Conservation (phyloP, 2,113 vertebrate genomes). For the Ceyx margarethae region DNA sequence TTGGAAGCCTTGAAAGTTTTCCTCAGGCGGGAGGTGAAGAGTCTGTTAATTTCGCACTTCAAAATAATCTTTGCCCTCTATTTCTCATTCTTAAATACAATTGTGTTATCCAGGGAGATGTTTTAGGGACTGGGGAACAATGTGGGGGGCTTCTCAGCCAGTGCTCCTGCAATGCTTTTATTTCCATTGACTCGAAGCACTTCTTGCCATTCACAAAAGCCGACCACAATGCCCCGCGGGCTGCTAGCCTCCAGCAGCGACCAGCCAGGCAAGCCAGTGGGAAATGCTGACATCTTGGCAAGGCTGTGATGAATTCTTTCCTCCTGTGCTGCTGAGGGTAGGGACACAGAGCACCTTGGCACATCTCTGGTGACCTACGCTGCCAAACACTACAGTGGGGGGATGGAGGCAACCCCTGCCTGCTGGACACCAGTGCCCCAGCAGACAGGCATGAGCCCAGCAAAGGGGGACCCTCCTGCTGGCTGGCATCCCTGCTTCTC, state of each 20-base stretch:
- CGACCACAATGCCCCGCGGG: conserved; percentile 10
- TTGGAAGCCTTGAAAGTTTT: conserved; percentile 78
- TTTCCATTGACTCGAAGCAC: conserved; percentile 61
- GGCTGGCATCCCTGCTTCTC: background rate
- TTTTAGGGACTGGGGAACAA: conserved; percentile 50
- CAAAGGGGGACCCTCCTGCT: background rate
- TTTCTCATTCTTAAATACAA: conserved; percentile 64
- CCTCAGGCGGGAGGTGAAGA: conserved; percentile 70
- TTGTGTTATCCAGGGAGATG: conserved; percentile 32
- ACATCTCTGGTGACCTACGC: background rate
- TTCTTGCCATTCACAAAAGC: conserved; percentile 61
- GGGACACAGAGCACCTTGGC: background rate
- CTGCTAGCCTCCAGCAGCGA: background rate
- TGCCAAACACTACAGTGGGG: rapidly evolving
- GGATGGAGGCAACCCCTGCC: background rate
- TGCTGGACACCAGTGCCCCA: rapidly evolving
- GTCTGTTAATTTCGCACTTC: conserved; percentile 77
- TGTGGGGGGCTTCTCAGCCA: conserved; percentile 39
- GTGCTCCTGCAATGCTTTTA: conserved; percentile 34
- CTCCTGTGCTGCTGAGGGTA: background rate
- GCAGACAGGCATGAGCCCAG: background rate
- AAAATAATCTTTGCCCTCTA: conserved; percentile 74
- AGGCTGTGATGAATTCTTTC: background rate
- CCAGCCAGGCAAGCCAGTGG: background rate
- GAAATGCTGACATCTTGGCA: background rate